Evolutionary conservation across 2,888 invertebrate genomes (phyloP).

Genomic region (Lamellibrachia columna): DNA sequence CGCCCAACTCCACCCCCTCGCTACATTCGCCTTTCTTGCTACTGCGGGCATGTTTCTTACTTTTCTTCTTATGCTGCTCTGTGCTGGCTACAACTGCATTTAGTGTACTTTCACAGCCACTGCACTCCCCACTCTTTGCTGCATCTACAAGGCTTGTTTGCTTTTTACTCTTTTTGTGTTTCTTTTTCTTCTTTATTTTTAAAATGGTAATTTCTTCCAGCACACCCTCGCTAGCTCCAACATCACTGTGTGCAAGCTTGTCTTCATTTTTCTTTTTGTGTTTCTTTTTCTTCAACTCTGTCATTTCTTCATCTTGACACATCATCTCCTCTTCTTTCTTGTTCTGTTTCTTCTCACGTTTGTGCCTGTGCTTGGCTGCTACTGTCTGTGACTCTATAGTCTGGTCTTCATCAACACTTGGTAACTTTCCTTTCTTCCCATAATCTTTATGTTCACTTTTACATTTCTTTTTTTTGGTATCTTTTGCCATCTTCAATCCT

Average conservation of each 20-base stretch:
- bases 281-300: background rate
- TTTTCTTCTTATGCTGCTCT: background rate
- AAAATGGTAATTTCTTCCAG: background rate
- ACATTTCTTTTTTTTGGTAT: background rate
- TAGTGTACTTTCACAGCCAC: background rate
- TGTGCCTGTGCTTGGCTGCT: background rate
- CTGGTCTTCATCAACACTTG: background rate
- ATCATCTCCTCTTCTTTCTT: background rate
- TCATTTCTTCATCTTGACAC: background rate
- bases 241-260: background rate
- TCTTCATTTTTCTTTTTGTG: background rate
- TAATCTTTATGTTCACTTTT: background rate
- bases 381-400: background rate
- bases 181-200: conserved; percentile 4
- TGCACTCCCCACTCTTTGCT: background rate
- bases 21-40: background rate
- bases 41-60: no score
- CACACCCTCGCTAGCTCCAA: background rate
- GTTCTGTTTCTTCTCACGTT: background rate
- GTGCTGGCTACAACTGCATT: background rate
- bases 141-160: background rate
- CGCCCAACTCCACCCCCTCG: background rate
- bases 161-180: background rate
- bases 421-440: background rate
- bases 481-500: background rate